Evolutionary conservation across 2,888 invertebrate species (phyloP).

Genomic region (Thumatha senex): DNA sequence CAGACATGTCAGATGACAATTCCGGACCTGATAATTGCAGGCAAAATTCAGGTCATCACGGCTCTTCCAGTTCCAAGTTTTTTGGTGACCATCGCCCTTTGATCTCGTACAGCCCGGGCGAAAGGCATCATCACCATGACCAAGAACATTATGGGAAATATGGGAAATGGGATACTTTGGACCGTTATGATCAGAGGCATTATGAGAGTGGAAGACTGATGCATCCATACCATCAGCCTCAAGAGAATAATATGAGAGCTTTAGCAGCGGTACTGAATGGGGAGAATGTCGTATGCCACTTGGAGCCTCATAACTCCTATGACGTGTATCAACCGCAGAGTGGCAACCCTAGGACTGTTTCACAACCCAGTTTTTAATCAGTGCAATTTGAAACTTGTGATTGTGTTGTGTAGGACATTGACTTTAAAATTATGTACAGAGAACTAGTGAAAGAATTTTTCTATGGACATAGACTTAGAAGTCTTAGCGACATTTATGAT

Average conservation of each 20-base stretch:
- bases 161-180: slow-evolving; percentile 80
- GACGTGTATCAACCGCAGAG: slow-evolving; percentile 76
- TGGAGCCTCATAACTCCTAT: slow-evolving; percentile 88
- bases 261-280: slow-evolving; percentile 92
- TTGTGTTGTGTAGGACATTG: slow-evolving; percentile 19
- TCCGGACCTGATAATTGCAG: slow-evolving; percentile 86
- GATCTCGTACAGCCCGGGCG: slow-evolving; percentile 90
- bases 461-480: slow-evolving; percentile 75
- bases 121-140: slow-evolving; percentile 79
- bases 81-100: slow-evolving; percentile 92
- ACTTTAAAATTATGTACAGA: slow-evolving; percentile 60
- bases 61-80: slow-evolving; percentile 85
- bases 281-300: slow-evolving; percentile 92
- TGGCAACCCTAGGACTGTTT: slow-evolving; percentile 76
- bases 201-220: slow-evolving; percentile 80
- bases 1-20: slow-evolving; percentile 90
- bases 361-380: slow-evolving; percentile 77
- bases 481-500: slow-evolving; percentile 70
- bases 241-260: slow-evolving; percentile 83
- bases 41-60: slow-evolving; percentile 85
- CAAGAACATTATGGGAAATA: slow-evolving; percentile 76
- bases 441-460: slow-evolving; percentile 70
- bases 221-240: slow-evolving; percentile 81
- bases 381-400: slow-evolving; percentile 41
- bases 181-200: slow-evolving; percentile 77